These are phyloP conservation scores for Anhinga anhinga DNA, from an alignment of 2,113 vertebrate species.

Conservation along the genomic window DNA sequence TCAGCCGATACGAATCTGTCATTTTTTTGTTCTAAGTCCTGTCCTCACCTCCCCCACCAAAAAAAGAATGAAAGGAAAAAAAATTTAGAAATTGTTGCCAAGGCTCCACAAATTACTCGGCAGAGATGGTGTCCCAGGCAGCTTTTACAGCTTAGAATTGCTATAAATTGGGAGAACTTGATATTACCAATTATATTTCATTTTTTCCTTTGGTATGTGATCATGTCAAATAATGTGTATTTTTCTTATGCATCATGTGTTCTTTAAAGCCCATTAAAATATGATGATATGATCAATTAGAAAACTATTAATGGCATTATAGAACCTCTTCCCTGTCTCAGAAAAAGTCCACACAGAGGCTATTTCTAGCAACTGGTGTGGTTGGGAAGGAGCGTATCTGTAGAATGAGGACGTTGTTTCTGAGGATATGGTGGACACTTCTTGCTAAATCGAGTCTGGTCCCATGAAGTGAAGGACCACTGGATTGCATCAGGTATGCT, in stretches of 20 bases:
- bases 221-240: neutral
- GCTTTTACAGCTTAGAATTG: neutral
- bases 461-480: neutral
- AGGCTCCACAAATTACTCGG: neutral
- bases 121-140: neutral
- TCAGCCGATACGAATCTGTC: neutral
- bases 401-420: neutral
- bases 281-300: neutral
- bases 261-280: neutral
- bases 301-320: neutral
- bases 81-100: neutral
- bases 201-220: neutral
- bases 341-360: neutral
- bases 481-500: neutral
- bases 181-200: neutral
- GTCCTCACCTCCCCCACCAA: neutral
- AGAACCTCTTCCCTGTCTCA: neutral
- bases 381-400: neutral
- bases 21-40: neutral
- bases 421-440: neutral
- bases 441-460: neutral
- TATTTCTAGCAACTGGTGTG: neutral
- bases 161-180: neutral
- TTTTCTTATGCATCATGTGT: neutral
- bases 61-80: neutral